A percentile compares a stretch with the other conserved stretches of the same genome.
Evolutionary conservation across 1,140 invertebrate species (phyloP).

Genomic region (Saccostrea glomerata): DNA sequence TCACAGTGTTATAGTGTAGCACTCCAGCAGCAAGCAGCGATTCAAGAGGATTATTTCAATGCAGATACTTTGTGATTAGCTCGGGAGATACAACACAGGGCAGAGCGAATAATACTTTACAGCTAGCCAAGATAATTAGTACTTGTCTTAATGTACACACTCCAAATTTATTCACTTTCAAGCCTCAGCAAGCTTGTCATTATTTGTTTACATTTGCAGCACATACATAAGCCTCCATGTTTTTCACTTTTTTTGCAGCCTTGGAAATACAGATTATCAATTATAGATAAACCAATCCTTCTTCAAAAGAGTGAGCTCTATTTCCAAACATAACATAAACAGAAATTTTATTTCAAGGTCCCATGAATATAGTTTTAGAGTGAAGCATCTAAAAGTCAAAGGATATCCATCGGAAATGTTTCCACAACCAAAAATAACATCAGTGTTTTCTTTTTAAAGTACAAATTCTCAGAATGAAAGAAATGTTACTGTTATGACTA

Average conservation of each 20-base stretch:
- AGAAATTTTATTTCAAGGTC: conserved; percentile 19
- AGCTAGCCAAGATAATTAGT: conserved; percentile 29
- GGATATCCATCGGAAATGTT: not conserved
- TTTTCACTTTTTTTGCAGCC: not conserved
- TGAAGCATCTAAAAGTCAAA: conserved; percentile 3
- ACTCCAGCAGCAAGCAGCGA: conserved; percentile 34
- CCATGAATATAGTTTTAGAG: not conserved
- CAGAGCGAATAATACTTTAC: conserved; percentile 17
- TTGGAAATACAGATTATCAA: conserved; percentile 20
- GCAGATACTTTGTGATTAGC: conserved; percentile 29
- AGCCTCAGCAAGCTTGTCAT: not conserved
- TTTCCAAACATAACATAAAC: not conserved
- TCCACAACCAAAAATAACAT: not conserved
- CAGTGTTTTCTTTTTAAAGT: not conserved
- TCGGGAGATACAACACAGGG: conserved; percentile 3
- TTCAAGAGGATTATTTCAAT: conserved; percentile 31
- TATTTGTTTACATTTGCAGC: conserved; percentile 17
- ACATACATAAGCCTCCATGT: not conserved
- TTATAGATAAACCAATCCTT: not conserved
- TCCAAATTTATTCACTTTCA: conserved; percentile 17
- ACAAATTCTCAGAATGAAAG: not conserved
- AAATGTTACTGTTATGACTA: not conserved
- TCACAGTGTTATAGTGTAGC: conserved; percentile 13
- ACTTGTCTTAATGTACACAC: conserved; percentile 30
- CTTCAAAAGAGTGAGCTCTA: not conserved